Evolutionary conservation across 2,888 invertebrate genomes (phyloP).

Genomic region (Caenorhabditis imperialis): DNA sequence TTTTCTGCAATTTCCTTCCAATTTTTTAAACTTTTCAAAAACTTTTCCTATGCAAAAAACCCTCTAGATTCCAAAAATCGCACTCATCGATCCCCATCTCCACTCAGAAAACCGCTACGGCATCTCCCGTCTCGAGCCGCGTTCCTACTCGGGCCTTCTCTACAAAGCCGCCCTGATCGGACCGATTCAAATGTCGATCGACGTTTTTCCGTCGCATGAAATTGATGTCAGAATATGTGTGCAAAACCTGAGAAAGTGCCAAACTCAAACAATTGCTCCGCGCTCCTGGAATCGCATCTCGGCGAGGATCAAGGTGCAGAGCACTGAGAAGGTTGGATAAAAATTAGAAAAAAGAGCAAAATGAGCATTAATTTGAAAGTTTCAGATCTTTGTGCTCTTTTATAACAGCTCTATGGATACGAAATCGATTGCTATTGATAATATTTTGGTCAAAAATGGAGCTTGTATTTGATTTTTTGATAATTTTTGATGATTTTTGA

Average conservation of each 20-base stretch:
- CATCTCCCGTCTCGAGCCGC: constrained; percentile 59
- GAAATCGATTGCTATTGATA: constrained; percentile 68
- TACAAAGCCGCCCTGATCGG: constrained; percentile 44
- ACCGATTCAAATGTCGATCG: constrained; percentile 65
- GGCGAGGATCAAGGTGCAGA: constrained; percentile 63
- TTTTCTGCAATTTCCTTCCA: too few relatives aligned
- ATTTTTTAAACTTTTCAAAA: too few relatives aligned
- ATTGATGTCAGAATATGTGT: constrained; percentile 68
- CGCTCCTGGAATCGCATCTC: constrained; percentile 68
- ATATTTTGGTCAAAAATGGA: constrained; percentile 56
- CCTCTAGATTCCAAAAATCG: too few relatives aligned
- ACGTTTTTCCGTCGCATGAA: constrained; percentile 65
- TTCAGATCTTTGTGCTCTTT: constrained; percentile 67
- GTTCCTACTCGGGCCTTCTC: constrained; percentile 64
- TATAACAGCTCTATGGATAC: constrained; percentile 55
- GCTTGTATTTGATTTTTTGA: constrained; percentile 38
- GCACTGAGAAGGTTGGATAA: constrained; percentile 59
- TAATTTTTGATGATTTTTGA: too few relatives aligned
- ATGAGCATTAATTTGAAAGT: neutral
- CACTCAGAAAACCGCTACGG: constrained; percentile 67
- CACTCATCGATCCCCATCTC: neutral
- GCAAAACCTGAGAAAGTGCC: constrained; percentile 61
- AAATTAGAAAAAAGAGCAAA: neutral
- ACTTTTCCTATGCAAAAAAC: too few relatives aligned
- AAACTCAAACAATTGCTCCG: constrained; percentile 58